Percentiles rank a stretch among this genome's conserved stretches.
phyloP scores from a whole-genome alignment of 2,888 invertebrate species.

The Phania funesta region DNA sequence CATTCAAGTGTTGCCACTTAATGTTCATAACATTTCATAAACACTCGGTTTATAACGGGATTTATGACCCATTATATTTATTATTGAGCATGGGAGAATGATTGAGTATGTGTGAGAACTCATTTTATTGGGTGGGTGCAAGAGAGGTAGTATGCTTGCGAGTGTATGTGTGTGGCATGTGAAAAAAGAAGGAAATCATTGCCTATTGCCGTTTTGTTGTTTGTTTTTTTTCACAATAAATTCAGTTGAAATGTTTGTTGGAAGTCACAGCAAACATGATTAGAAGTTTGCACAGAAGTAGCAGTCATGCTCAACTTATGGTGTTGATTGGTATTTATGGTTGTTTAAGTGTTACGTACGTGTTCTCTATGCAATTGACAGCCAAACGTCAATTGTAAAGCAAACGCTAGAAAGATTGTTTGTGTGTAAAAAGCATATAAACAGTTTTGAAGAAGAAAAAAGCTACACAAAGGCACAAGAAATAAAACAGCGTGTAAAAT shows the following conservation, averaged over 20 bases:
- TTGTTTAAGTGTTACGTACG: constrained; percentile 70
- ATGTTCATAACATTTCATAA: constrained; percentile 64
- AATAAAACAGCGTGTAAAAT: constrained; percentile 56
- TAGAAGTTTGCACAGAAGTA: neutral
- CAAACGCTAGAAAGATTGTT: constrained; percentile 21
- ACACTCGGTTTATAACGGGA: constrained; percentile 63
- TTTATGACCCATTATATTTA: constrained; percentile 62
- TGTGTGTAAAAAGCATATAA: constrained; percentile 16
- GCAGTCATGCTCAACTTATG: constrained; percentile 72
- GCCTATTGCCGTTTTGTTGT: constrained; percentile 42
- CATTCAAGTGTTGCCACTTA: constrained; percentile 64
- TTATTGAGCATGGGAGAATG: constrained; percentile 38
- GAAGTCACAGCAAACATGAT: constrained; percentile 26
- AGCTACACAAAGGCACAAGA: neutral
- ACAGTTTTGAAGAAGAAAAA: neutral
- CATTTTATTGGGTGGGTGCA: constrained; percentile 22
- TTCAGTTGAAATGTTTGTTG: constrained; percentile 32
- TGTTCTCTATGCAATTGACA: constrained; percentile 69
- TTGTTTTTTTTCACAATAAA: constrained; percentile 21
- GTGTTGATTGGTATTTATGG: constrained; percentile 80
- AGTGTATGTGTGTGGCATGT: neutral
- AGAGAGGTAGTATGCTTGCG: neutral
- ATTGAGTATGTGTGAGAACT: constrained; percentile 44
- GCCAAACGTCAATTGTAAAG: constrained; percentile 67
- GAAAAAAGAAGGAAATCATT: constrained; percentile 45